Conservation (phyloP, 1,140 invertebrate species). For the Temnothorax nylanderi region DNA sequence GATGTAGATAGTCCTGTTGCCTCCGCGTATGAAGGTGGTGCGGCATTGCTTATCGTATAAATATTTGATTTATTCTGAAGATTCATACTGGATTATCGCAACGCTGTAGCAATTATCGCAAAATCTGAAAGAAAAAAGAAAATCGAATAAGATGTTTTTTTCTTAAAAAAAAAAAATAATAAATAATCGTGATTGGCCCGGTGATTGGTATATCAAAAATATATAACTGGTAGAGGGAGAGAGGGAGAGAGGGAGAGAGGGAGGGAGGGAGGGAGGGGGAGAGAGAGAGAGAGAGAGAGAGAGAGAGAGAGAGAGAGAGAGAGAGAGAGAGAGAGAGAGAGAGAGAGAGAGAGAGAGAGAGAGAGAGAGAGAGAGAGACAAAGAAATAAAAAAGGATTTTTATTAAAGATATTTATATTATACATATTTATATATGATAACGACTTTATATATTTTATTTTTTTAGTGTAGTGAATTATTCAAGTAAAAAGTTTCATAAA, state of each 20-base stretch:
- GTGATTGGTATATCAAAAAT: neutral
- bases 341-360: too few species aligned
- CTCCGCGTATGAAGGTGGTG: slow-evolving; percentile 49
- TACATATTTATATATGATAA: neutral
- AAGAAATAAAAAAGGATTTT: neutral
- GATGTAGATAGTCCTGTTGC: neutral
- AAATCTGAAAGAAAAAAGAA: neutral
- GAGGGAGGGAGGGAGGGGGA: too few species aligned
- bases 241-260: too few species aligned
- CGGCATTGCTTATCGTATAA: neutral
- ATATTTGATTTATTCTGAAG: slow-evolving; percentile 19
- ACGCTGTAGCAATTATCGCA: too few species aligned
- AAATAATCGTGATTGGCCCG: too few species aligned
- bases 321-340: too few species aligned
- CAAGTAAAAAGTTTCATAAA: neutral
- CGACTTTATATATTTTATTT: neutral
- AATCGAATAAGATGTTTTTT: neutral
- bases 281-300: too few species aligned
- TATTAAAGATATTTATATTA: neutral
- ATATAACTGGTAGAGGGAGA: too few species aligned
- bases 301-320: too few species aligned
- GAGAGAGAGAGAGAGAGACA: too few species aligned
- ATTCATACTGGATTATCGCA: neutral
- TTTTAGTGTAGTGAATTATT: neutral
- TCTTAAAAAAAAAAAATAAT: neutral